Evolutionary conservation across 2,888 invertebrate genomes (phyloP).

Genomic region (Agrochola lychnidis): DNA sequence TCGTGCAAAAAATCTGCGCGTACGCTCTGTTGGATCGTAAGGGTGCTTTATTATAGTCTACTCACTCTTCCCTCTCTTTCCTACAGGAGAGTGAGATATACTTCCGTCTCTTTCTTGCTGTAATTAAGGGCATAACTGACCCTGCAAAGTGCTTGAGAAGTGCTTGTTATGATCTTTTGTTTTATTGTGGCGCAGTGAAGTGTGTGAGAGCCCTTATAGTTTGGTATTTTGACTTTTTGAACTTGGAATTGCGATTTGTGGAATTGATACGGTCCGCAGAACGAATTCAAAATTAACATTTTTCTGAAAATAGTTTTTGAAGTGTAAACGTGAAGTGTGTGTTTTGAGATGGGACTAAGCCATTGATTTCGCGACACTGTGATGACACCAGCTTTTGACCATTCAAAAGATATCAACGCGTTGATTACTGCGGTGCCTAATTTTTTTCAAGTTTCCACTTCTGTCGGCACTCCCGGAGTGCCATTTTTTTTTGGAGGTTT

Average conservation of each 20-base stretch:
- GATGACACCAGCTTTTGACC: too few species aligned
- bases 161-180: conserved; percentile 87
- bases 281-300: too few species aligned
- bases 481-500: too few species aligned
- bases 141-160: conserved; percentile 84
- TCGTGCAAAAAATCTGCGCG: conserved; percentile 83
- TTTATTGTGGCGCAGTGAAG: conserved; percentile 80
- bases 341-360: too few species aligned
- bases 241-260: conserved; percentile 62
- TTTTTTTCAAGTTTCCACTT: too few species aligned
- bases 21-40: conserved; percentile 81
- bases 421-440: too few species aligned
- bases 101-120: conserved; percentile 71
- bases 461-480: too few species aligned
- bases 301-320: too few species aligned
- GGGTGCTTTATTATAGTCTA: conserved; percentile 85
- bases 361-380: too few species aligned
- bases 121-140: conserved; percentile 88
- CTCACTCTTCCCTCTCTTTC: conserved; percentile 75
- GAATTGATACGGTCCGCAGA: conserved; percentile 46
- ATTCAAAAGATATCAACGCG: too few species aligned
- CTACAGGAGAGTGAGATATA: conserved; percentile 50
- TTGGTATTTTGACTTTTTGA: conserved; percentile 79
- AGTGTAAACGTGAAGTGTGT: too few species aligned
- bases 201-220: conserved; percentile 76